Conservation (phyloP, 2,797 vertebrate genomes). For the Phrynocephalus forsythii region DNA sequence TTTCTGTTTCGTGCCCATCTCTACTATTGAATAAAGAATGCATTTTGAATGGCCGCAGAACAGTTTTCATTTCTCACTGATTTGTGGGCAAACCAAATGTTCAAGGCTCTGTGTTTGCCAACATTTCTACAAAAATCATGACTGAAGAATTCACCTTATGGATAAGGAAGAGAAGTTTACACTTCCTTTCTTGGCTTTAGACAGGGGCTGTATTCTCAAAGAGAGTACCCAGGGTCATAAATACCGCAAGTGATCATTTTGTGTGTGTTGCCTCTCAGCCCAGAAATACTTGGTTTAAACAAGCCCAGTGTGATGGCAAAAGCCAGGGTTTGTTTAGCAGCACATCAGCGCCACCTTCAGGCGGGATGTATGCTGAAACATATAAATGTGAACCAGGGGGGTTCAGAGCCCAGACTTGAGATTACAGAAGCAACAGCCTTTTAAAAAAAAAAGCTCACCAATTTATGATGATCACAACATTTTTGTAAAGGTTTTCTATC, state of each 20-base stretch:
- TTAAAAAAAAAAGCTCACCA: not conserved
- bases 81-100: slow-evolving; percentile 36
- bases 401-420: not conserved
- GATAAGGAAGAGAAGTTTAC: rapidly evolving
- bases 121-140: slow-evolving; percentile 26
- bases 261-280: slow-evolving; percentile 28
- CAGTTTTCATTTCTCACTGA: slow-evolving; percentile 9
- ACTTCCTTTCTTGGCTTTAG: not conserved
- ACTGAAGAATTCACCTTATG: slow-evolving; percentile 14
- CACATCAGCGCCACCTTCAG: slow-evolving; percentile 75
- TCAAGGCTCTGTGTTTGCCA: slow-evolving; percentile 15
- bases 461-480: not conserved
- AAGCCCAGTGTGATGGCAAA: not conserved
- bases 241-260: slow-evolving; percentile 27
- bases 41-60: not conserved
- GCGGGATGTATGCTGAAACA: slow-evolving; percentile 36
- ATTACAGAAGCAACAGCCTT: not conserved
- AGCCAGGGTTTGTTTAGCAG: slow-evolving; percentile 31
- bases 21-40: not conserved
- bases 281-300: slow-evolving; percentile 1
- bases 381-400: not conserved
- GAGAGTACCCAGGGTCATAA: slow-evolving; percentile 36
- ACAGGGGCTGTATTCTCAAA: slow-evolving; percentile 35
- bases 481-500: no score
- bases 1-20: no score